These are phyloP conservation scores for Eidolon helvum DNA, from an alignment of 2,113 vertebrate genomes.

Conservation along the genomic window DNA sequence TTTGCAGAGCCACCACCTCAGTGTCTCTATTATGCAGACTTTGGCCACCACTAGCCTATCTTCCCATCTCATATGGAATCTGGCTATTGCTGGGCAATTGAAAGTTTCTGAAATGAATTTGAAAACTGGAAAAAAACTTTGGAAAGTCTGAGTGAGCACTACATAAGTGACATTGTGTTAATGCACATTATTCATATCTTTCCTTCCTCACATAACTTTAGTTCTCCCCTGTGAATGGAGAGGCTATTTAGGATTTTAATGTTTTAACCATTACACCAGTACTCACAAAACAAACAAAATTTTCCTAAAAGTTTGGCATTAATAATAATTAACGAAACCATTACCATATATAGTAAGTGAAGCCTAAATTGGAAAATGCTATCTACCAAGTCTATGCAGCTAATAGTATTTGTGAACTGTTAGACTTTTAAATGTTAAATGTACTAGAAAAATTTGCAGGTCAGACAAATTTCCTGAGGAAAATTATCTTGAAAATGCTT, in stretches of 20 bases:
- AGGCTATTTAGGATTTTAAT: not conserved
- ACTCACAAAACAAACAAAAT: not conserved
- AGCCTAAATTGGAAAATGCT: not conserved
- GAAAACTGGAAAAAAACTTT: not conserved
- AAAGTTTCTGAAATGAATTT: constrained; percentile 28
- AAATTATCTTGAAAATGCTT: not conserved
- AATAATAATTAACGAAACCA: not conserved
- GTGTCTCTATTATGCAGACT: not conserved
- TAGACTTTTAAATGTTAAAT: constrained; percentile 16
- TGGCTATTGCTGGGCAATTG: not conserved
- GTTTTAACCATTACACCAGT: not conserved
- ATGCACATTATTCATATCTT: constrained; percentile 3
- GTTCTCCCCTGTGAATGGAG: not conserved
- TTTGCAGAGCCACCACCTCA: not conserved
- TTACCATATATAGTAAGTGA: not conserved
- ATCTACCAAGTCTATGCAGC: not conserved
- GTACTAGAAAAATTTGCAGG: constrained; percentile 5
- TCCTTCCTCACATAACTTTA: not conserved
- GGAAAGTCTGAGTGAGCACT: not conserved
- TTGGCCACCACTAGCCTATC: not conserved
- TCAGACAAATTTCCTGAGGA: not conserved
- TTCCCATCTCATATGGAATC: not conserved
- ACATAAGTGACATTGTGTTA: not conserved
- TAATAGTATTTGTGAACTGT: not conserved
- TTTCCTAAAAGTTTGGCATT: not conserved